Percentiles rank a stretch among this genome's conserved stretches.
phyloP scores from a whole-genome alignment of 2,113 vertebrate genomes.

The Boleophthalmus pectinirostris region DNA sequence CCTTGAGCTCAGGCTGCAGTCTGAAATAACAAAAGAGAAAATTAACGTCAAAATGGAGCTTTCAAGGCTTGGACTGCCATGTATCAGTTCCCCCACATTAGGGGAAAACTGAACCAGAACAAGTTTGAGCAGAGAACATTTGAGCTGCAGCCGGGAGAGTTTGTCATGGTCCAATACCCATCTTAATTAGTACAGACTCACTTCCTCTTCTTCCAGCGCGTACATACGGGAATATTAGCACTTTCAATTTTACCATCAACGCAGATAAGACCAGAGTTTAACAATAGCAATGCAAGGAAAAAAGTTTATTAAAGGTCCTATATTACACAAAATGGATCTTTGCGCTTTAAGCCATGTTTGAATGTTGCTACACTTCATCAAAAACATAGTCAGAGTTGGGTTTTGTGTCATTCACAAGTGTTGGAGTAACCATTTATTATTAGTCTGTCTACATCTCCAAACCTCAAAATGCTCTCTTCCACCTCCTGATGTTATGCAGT shows the following conservation, averaged over 20 bases:
- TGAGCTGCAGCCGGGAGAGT: conserved; percentile 9
- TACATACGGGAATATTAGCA: neutral
- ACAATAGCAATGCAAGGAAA: neutral
- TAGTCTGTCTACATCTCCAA: too few relatives aligned
- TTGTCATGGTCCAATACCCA: conserved; percentile 18
- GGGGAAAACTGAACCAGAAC: conserved; percentile 27
- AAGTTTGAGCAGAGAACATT: conserved; percentile 18
- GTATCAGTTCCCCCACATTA: conserved; percentile 24
- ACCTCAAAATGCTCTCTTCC: too few relatives aligned
- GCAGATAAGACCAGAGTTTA: neutral
- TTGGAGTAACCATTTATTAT: too few relatives aligned
- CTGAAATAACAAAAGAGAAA: conserved; percentile 34
- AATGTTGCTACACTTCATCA: too few relatives aligned
- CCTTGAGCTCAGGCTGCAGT: conserved; percentile 23
- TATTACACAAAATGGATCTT: too few relatives aligned
- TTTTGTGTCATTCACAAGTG: too few relatives aligned
- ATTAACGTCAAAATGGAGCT: conserved; percentile 22
- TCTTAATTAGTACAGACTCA: conserved; percentile 10
- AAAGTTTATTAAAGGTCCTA: neutral
- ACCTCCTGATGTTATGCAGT: too few relatives aligned
- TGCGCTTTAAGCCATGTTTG: too few relatives aligned
- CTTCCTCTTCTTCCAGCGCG: neutral
- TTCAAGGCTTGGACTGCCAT: conserved; percentile 10
- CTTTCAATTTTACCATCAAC: neutral
- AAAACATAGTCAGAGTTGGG: too few relatives aligned